Base-by-base conservation (phyloP, 2,888 invertebrate genomes). In the Drosophila anomelani region DNA sequence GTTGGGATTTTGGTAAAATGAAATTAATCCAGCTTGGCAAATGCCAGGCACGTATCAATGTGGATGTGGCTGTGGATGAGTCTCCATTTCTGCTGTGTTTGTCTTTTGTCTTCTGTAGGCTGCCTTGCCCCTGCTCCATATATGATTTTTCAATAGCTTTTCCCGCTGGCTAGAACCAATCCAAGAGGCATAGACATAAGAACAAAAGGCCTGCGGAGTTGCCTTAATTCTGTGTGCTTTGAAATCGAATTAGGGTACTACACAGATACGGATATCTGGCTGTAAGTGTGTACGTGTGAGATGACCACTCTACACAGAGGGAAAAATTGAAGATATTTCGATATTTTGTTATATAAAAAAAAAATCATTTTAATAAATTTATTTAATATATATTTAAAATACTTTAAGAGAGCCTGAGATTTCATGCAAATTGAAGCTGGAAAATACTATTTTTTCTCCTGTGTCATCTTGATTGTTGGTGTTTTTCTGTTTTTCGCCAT, bases 11-110 rank as follows among this genome's bases (percentile, higher is more conserved):
- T 47, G 46, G 39, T 20, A 32, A 85, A 87, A 90, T 88, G 89
- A 88, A 90, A 90, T 90, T 90, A 90, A 90, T 90, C 90, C 85
- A 76, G 72, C 67, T 83, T 89, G 79, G 79, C 77, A 84, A 78
- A 90, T 90, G 85, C 90, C 77, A 77, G 72, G 90, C 90, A 90
- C 90, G 90, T 90, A 83, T 81, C 81, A 57, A 55, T 61, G 60
- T 61, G 51, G 51, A 79, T 84, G 85, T 77, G 77, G 78, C 66
- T 76, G 56, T 43, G 68, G 69, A 63, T 69, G 59, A 74, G 69
- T 71, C 80, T 83, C 77, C 84, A 77, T 75, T 75, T 83, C 61
- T 72, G 72, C 75, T 81, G 62, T 81, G 74, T 83, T 80, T 79
- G 69, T 76, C 69, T 78, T 66, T 76, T 77, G 54, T 76, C 62